phyloP scores from a whole-genome alignment of 2,888 invertebrate genomes.

The Notodromas monacha region DNA sequence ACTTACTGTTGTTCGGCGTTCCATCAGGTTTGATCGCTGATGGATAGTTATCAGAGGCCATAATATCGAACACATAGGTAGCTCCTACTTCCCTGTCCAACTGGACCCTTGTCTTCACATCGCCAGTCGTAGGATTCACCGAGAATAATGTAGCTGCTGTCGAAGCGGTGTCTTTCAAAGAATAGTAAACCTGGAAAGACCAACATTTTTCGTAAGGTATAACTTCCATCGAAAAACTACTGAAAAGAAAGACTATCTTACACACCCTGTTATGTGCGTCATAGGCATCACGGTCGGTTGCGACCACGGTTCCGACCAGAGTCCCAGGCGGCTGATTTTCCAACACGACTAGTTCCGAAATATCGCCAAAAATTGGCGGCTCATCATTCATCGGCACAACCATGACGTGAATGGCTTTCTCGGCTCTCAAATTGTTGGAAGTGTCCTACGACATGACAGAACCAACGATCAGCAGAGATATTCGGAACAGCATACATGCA shows the following conservation, averaged over 20 bases:
- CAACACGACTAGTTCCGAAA: not conserved
- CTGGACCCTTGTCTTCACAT: not conserved
- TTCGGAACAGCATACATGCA: no score
- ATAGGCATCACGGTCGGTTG: not conserved
- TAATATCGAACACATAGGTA: not conserved
- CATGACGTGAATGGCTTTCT: no score
- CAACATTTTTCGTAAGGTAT: no score
- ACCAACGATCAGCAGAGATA: no score
- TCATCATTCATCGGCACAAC: no score
- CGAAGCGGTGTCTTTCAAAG: no score
- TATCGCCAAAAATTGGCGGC: not conserved
- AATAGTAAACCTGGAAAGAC: no score
- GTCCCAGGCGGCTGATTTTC: not conserved
- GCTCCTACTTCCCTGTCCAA: not conserved
- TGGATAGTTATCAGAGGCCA: not conserved
- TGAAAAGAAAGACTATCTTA: not conserved
- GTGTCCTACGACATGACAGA: no score
- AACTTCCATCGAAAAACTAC: no score
- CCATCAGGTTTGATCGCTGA: not conserved
- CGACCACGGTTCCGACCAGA: not conserved
- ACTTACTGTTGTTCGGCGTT: conserved; percentile 1
- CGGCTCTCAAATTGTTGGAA: no score
- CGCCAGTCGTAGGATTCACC: not conserved
- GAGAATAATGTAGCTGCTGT: no score
- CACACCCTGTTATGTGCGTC: not conserved